Evolutionary conservation across 2,797 vertebrate genomes (phyloP).

Genomic region (Gallinago stenura): DNA sequence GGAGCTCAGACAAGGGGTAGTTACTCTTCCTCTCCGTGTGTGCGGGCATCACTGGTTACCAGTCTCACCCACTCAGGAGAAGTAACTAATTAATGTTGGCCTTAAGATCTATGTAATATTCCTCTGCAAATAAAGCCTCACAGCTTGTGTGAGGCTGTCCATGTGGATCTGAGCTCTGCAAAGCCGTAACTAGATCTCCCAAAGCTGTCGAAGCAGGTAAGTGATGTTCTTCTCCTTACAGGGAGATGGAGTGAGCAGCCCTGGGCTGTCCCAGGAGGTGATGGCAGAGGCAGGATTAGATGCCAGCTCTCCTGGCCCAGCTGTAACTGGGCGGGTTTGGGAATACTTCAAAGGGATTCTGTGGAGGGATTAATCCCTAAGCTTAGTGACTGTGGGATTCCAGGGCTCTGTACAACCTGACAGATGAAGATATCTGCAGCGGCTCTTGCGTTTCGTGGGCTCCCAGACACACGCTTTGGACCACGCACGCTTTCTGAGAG

Average conservation of each 20-base stretch:
- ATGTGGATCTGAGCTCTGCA: background rate
- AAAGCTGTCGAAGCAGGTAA: constrained; percentile 14
- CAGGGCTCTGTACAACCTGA: background rate
- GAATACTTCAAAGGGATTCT: background rate
- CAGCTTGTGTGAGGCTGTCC: background rate
- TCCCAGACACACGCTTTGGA: background rate
- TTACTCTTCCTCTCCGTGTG: background rate
- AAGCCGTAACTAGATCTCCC: background rate
- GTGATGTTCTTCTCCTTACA: background rate
- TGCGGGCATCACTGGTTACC: background rate
- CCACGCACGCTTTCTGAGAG: background rate
- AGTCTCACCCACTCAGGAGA: background rate
- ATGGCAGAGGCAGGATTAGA: background rate
- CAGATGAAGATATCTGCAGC: background rate
- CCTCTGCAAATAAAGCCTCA: background rate
- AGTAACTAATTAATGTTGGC: background rate
- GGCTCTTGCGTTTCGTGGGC: background rate
- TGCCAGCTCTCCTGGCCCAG: background rate
- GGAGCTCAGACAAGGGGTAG: background rate
- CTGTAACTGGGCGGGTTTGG: background rate
- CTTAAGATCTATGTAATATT: background rate
- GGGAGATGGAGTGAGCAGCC: background rate
- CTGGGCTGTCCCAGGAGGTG: background rate
- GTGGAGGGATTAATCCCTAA: background rate
- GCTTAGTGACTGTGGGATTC: background rate